A percentile compares a stretch with the other conserved stretches of the same genome.
Evolutionary conservation across 2,797 vertebrate genomes (phyloP).

Genomic region (Garrulus glandarius): DNA sequence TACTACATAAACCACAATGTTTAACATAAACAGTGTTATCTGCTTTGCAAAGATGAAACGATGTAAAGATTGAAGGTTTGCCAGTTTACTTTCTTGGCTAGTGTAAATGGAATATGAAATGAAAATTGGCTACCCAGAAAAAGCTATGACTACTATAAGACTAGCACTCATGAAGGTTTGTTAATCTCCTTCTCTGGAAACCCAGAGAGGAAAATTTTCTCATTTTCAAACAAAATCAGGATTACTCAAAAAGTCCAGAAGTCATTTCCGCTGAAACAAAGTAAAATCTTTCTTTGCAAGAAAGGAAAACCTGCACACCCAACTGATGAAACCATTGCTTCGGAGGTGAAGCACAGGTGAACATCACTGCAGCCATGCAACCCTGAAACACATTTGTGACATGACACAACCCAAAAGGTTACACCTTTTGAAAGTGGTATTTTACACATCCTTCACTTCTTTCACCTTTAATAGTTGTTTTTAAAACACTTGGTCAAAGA

Average conservation of each 20-base stretch:
- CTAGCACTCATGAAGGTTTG: background rate
- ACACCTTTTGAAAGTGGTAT: background rate
- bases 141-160: background rate
- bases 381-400: background rate
- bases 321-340: background rate
- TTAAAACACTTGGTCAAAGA: background rate
- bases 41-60: background rate
- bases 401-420: background rate
- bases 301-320: background rate
- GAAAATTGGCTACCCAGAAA: background rate
- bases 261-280: background rate
- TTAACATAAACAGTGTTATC: background rate
- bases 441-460: background rate
- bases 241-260: background rate
- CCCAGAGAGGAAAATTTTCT: background rate
- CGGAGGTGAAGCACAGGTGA: background rate
- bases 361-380: background rate
- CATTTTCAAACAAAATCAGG: background rate
- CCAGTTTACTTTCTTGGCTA: background rate
- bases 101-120: background rate
- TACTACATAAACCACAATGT: background rate
- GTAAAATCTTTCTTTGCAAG: background rate
- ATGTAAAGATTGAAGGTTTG: background rate
- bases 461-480: background rate
- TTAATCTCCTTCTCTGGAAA: background rate